These are phyloP conservation scores for Butastur rufipennis DNA, from an alignment of 2,113 vertebrate species.

Conservation along the genomic window DNA sequence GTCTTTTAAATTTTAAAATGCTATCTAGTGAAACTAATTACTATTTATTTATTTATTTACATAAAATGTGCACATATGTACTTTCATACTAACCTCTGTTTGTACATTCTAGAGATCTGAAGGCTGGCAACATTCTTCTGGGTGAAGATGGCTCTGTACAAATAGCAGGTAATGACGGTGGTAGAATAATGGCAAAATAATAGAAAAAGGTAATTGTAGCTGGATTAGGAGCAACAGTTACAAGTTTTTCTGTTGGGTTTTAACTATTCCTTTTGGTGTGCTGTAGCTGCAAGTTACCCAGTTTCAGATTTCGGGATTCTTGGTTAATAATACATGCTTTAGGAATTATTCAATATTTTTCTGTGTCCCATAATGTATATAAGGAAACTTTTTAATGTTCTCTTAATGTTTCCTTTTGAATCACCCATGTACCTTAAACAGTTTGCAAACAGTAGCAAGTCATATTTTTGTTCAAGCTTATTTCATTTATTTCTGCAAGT, in stretches of 20 bases:
- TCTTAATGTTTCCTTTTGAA: neutral
- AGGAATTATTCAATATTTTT: neutral
- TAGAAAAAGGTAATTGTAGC: neutral
- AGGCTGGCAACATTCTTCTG: constrained; percentile 97
- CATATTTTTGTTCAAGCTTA: neutral
- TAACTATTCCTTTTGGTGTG: neutral
- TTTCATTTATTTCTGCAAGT: neutral
- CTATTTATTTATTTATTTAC: neutral
- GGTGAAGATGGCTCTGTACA: constrained; percentile 97
- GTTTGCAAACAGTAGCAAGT: neutral
- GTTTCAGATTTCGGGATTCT: neutral
- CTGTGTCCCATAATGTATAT: neutral
- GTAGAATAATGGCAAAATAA: neutral
- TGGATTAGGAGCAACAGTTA: neutral
- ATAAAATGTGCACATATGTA: neutral
- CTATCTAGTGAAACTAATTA: neutral
- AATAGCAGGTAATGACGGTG: constrained; percentile 88
- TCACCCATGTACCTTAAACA: neutral
- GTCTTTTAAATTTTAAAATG: neutral
- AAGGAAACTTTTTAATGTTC: neutral
- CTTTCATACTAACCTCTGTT: neutral
- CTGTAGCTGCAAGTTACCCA: neutral
- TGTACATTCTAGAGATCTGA: constrained; percentile 86
- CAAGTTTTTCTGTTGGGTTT: neutral
- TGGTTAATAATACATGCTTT: neutral